Evolutionary conservation across 2,888 invertebrate genomes (phyloP), one percentile per base, ranked within the genome.

Genomic region (Lomographa bimaculata): DNA sequence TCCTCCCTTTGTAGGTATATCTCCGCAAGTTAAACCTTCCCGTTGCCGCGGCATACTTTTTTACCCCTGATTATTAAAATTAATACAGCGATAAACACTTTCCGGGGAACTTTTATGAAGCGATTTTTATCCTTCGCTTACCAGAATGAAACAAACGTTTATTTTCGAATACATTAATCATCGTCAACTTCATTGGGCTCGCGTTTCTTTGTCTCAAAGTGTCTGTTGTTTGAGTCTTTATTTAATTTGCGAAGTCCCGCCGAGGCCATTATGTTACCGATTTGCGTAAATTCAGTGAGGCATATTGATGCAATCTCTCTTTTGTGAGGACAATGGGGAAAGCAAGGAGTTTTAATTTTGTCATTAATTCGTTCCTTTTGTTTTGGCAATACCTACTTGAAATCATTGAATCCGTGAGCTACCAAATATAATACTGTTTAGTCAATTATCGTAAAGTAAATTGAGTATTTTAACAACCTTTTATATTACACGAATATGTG

Each of bases 291-390:
- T 56, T 63, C 42, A 54, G 47, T 54, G 57, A 60, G 54, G 57
- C 62, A 57, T 60, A 67, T 62, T 64, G 65, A 64, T 71, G 62
- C 60, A 65, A 71, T 67, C 61, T 65, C 55, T 57, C 60, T 57
- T 63, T 58, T 60, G 61, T 58, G 55, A 60, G 56, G 43, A 64
- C 62, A 69, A 68, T 64, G 60, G 55, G 46, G 46, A 47, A 52
- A 57, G 53, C 52, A 57, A 59, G 59, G 50, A 59, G 60, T 63
- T 57, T 66, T 60, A 66, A 70, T 67, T 60, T 57, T 54, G 54
- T 54, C 48, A 51, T 56, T 62, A 27, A 62, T 62, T 68, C 60
- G 47, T 47, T 52, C 46, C 43, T 53, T 62, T 60, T 56, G 51
- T 57, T 55, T 46, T 52, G 47, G 34, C 25, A 12, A 40, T 27